Evolutionary conservation across 1,140 invertebrate genomes (phyloP).

Genomic region (Cylas formicarius): DNA sequence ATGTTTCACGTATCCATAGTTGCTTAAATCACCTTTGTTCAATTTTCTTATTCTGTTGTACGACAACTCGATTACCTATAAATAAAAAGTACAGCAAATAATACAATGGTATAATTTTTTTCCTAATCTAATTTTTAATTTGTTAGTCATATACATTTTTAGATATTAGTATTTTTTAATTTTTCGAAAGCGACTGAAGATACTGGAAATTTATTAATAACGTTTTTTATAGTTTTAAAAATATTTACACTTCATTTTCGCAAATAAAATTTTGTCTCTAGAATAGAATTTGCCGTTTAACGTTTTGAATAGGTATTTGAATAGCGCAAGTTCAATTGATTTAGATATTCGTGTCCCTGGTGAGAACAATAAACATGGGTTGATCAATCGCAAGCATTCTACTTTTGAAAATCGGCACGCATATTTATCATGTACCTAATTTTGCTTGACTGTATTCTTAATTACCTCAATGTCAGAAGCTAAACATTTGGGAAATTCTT

Average conservation of each 20-base stretch:
- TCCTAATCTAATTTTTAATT: background rate
- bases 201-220: too few relatives aligned
- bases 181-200: too few relatives aligned
- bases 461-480: constrained; percentile 28
- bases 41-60: constrained; percentile 54
- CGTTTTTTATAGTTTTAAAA: too few relatives aligned
- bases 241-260: too few relatives aligned
- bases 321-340: background rate
- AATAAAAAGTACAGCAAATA: constrained; percentile 16
- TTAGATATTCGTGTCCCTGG: background rate
- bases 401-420: background rate
- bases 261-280: background rate
- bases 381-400: constrained; percentile 1
- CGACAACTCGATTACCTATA: constrained; percentile 56
- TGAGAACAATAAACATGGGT: background rate
- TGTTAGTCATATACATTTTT: background rate
- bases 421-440: background rate
- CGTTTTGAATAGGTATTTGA: background rate
- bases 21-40: constrained; percentile 46
- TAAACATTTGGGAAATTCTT: constrained; percentile 30
- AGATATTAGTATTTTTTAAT: background rate
- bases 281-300: background rate
- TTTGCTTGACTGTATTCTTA: too few relatives aligned
- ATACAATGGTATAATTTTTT: background rate
- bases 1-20: constrained; percentile 49